Evolutionary conservation across 1,140 invertebrate species (phyloP), one percentile per base, ranked within the genome.

Genomic region (Pseudomyrmex pallidus): DNA sequence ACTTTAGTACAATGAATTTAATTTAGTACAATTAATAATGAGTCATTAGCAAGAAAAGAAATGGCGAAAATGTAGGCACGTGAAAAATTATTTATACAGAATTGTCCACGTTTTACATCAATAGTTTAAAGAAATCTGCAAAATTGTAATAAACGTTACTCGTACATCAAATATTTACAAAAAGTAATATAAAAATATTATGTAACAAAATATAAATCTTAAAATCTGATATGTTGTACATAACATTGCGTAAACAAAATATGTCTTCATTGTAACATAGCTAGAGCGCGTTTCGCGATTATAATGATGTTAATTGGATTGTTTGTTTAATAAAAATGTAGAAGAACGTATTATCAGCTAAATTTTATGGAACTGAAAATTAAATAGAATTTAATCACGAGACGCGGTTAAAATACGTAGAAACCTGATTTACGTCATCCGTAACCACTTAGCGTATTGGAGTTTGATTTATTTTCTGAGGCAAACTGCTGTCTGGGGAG

Each of bases 401-500:
- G 59, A 77, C 85, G 54, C 74, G 73, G 85, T 64, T 74, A 80
- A 52, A 74, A 64, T 73, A 63, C 63, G 83, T 70, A 82, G 64
- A 72, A 87, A 90, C 92, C 93, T 94, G 93, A 91, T 93, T 93
- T 93, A 89, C 91, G 90, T 93, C 93, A 93, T 90, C 90, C 90
- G 82, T 91, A 90, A 94, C 92, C 92, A 93, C 93, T 94, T 94
- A 94, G 90, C 92, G 92, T 94, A 94, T 94, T 94, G 92, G 90
- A 92, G 92, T 93, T 93, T 94, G 92, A 94, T 94, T 93, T 94
- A 94, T 94, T 92, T 93, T 91, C 85, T 89, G 89, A 85, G 90
- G 86, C 90, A 91, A 92, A 92, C 90, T 90, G 84, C 89, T 90
- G 90, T 86, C 91, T 91, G 87, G 92, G 92, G 92, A 92, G 92